Percentiles rank a stretch among this genome's conserved stretches.
Evolutionary conservation across 1,140 invertebrate genomes (phyloP).

Genomic region (Limonius californicus): DNA sequence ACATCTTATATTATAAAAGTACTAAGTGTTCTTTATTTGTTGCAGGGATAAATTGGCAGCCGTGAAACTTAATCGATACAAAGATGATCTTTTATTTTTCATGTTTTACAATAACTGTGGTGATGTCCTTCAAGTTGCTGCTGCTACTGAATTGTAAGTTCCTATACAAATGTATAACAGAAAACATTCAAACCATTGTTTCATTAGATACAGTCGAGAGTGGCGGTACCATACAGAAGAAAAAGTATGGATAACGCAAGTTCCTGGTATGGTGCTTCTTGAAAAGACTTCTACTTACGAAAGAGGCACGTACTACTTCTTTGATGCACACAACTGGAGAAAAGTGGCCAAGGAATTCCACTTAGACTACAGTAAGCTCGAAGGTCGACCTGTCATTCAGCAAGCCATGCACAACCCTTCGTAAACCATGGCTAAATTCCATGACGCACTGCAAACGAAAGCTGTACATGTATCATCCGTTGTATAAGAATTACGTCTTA

Average conservation of each 20-base stretch:
- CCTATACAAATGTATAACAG: not conserved
- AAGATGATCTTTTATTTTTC: constrained; percentile 98
- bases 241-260: constrained; percentile 98
- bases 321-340: constrained; percentile 95
- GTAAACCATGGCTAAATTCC: not conserved
- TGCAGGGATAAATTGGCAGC: constrained; percentile 87
- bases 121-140: constrained; percentile 94
- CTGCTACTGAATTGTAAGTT: constrained; percentile 95
- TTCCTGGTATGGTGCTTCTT: constrained; percentile 84
- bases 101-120: constrained; percentile 99
- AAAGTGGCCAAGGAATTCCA: constrained; percentile 95
- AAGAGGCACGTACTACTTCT: constrained; percentile 97
- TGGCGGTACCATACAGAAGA: constrained; percentile 99
- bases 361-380: constrained; percentile 96
- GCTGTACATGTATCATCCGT: not conserved
- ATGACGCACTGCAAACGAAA: not conserved
- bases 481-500: not conserved
- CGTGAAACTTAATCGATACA: constrained; percentile 93
- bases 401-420: constrained; percentile 28
- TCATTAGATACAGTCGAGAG: constrained; percentile 85
- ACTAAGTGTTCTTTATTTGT: constrained; percentile 14
- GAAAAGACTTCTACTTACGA: constrained; percentile 96
- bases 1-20: not conserved
- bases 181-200: too few species aligned
- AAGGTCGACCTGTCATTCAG: constrained; percentile 69